A percentile compares a stretch with the other conserved stretches of the same genome.
Evolutionary conservation across 2,797 vertebrate species (phyloP).

Genomic region (Chelon auratus): DNA sequence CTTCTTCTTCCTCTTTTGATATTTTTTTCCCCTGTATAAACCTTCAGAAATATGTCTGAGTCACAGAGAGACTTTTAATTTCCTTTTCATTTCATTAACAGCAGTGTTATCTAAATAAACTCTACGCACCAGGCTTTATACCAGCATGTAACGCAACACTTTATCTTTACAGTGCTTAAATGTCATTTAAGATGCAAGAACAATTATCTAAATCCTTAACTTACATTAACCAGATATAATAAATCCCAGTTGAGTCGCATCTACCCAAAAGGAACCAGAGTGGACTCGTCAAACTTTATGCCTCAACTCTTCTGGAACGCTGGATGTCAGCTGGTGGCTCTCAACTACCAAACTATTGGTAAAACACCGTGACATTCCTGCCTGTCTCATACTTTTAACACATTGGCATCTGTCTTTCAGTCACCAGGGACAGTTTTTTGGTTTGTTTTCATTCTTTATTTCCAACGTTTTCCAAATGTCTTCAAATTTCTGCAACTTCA

Average conservation of each 20-base stretch:
- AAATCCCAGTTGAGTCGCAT: conserved; percentile 98
- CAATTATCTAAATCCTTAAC: conserved; percentile 80
- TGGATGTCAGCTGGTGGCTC: conserved; percentile 96
- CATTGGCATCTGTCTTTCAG: not conserved
- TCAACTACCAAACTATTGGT: conserved; percentile 94
- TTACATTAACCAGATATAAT: conserved; percentile 89
- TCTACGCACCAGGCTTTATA: too few relatives aligned
- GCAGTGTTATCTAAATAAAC: not conserved
- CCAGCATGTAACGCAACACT: too few relatives aligned
- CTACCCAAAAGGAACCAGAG: conserved; percentile 97
- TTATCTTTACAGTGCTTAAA: too few relatives aligned
- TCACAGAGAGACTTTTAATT: conserved; percentile 4
- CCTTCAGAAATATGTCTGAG: conserved; percentile 6
- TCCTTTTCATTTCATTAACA: not conserved
- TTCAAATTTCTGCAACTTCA: too few relatives aligned
- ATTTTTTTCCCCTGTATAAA: conserved; percentile 5
- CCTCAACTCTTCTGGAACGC: conserved; percentile 99
- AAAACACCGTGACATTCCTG: not conserved
- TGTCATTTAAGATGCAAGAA: not conserved
- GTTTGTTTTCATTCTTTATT: too few relatives aligned
- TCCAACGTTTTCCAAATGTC: too few relatives aligned
- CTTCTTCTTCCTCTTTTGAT: conserved; percentile 18
- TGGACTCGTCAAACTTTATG: conserved; percentile 99
- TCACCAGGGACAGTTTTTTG: not conserved
- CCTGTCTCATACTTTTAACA: not conserved